Conservation (phyloP, 2,113 vertebrate genomes). For the Cochlearius cochlearius region DNA sequence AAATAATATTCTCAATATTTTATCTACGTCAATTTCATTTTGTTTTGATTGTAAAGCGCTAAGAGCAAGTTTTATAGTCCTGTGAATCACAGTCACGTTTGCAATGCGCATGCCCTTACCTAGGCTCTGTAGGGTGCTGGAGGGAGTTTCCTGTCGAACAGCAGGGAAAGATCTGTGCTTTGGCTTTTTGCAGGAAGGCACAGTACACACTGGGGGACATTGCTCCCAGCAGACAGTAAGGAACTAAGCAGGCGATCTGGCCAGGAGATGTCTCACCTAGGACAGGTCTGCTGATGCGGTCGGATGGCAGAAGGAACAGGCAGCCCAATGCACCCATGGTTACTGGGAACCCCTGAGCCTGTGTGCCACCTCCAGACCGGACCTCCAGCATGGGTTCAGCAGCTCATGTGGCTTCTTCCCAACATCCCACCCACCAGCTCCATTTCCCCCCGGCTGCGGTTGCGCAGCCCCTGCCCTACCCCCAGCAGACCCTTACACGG, state of each 20-base stretch:
- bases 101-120: background rate
- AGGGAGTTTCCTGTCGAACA: background rate
- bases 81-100: background rate
- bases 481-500: background rate
- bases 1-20: background rate
- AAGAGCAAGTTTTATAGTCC: background rate
- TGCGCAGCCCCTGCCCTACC: background rate
- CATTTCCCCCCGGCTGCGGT: background rate
- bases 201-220: background rate
- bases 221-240: background rate
- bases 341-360: background rate
- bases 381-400: background rate
- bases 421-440: background rate
- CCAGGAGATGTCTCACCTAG: background rate
- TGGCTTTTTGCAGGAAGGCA: background rate
- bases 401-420: background rate
- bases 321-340: background rate
- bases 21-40: background rate
- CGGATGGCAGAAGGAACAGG: background rate
- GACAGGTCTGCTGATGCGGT: background rate
- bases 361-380: fast-evolving
- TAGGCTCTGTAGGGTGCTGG: background rate
- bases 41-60: background rate
- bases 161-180: background rate
- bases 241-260: background rate